Percentiles rank a stretch among this genome's conserved stretches.
Evolutionary conservation across 2,113 vertebrate species (phyloP).

Genomic region (Columbina picui): DNA sequence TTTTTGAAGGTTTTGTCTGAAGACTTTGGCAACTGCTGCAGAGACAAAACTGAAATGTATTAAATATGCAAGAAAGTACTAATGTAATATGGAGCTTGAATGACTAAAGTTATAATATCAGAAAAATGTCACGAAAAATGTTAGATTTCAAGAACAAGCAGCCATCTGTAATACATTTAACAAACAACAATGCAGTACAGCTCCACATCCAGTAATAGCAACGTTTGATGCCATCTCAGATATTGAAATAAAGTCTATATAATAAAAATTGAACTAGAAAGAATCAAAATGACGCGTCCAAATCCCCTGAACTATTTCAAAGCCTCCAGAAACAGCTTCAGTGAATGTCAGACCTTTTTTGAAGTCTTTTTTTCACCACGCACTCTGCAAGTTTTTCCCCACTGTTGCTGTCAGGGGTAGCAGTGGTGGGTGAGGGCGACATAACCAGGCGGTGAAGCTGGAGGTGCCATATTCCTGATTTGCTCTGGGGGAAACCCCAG

Average conservation of each 20-base stretch:
- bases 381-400: background rate
- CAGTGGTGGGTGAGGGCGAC: background rate
- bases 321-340: background rate
- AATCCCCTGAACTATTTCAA: background rate
- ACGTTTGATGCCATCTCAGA: background rate
- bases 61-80: constrained; percentile 19
- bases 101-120: background rate
- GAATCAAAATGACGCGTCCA: background rate
- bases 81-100: background rate
- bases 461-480: background rate
- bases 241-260: background rate
- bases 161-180: background rate
- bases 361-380: background rate
- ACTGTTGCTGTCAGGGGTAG: background rate
- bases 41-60: background rate
- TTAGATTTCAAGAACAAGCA: constrained; percentile 7
- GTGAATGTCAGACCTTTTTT: background rate
- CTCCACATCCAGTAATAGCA: background rate
- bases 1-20: background rate
- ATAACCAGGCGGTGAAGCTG: background rate
- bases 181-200: background rate
- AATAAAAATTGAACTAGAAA: constrained; percentile 6
- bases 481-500: background rate
- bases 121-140: constrained; percentile 1
- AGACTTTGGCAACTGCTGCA: background rate